Percentiles rank a stretch among this genome's conserved stretches.
Evolutionary conservation across 2,797 vertebrate genomes (phyloP).

Genomic region (Poecilia velifera): DNA sequence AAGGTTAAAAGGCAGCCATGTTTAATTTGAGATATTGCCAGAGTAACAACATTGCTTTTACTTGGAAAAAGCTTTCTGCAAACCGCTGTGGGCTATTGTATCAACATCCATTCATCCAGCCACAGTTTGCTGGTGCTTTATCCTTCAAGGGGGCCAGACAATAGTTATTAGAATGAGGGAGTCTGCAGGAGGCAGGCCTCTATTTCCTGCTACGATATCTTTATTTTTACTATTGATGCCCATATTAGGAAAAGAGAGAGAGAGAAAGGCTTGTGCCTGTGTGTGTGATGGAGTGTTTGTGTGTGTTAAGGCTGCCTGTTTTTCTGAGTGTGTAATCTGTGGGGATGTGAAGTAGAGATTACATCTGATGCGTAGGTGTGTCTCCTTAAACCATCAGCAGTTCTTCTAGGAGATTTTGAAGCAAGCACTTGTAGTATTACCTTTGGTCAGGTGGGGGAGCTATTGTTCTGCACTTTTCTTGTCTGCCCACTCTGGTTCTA

Average conservation of each 20-base stretch:
- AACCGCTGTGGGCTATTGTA: conserved; percentile 1
- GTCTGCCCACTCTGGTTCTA: conserved; percentile 12
- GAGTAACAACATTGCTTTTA: not conserved
- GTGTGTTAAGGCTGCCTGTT: not conserved
- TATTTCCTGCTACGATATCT: not conserved
- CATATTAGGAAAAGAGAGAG: not conserved
- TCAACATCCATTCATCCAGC: not conserved
- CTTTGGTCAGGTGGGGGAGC: conserved; percentile 61
- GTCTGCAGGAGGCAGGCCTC: not conserved
- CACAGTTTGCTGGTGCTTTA: not conserved
- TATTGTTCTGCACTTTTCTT: conserved; percentile 53
- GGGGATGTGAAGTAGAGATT: conserved; percentile 15
- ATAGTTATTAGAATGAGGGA: not conserved
- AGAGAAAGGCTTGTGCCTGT: not conserved
- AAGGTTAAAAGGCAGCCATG: not conserved
- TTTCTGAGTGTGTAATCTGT: not conserved
- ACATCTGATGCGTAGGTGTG: conserved; percentile 59
- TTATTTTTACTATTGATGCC: not conserved
- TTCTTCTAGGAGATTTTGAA: not conserved
- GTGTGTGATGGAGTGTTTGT: not conserved
- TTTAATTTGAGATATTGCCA: not conserved
- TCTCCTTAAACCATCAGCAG: conserved; percentile 29
- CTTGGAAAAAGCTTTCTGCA: not conserved
- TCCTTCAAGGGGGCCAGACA: conserved; percentile 3
- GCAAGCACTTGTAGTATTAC: conserved; percentile 12